phyloP scores from a whole-genome alignment of 2,797 vertebrate genomes.

The Rachycentron canadum region DNA sequence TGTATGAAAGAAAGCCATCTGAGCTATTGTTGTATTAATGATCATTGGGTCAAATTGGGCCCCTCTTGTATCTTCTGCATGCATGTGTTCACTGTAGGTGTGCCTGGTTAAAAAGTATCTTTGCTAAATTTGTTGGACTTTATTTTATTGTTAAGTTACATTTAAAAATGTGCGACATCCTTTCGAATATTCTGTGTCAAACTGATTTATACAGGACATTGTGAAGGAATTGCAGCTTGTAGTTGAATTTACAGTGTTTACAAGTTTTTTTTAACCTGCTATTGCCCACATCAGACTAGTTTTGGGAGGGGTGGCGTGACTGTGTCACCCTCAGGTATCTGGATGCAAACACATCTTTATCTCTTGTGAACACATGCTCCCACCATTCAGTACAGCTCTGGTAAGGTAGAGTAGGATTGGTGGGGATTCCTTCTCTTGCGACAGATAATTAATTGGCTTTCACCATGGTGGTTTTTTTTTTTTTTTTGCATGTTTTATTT shows the following conservation, averaged over 20 bases:
- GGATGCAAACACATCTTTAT: constrained; percentile 74
- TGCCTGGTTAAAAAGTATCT: not conserved
- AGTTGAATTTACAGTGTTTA: not conserved
- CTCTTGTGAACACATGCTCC: constrained; percentile 73
- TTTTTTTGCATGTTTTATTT: not conserved
- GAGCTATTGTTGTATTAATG: not conserved
- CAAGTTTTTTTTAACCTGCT: constrained; percentile 14
- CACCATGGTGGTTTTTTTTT: not conserved
- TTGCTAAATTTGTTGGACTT: too few species aligned
- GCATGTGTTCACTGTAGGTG: not conserved
- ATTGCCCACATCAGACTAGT: constrained; percentile 5
- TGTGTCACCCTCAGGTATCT: constrained; percentile 53
- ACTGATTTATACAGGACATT: not conserved
- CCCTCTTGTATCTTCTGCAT: constrained; percentile 4
- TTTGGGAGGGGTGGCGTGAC: constrained; percentile 69
- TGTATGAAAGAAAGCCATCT: not conserved
- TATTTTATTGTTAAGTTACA: not conserved
- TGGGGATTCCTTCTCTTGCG: constrained; percentile 46
- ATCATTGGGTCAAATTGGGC: not conserved
- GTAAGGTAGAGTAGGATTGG: constrained; percentile 14
- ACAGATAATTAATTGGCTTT: not conserved
- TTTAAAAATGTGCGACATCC: not conserved
- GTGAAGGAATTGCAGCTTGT: constrained; percentile 6
- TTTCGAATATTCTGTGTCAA: not conserved
- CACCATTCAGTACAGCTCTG: constrained; percentile 33